Percentiles rank a stretch among this genome's conserved stretches.
phyloP scores from a whole-genome alignment of 2,797 vertebrate genomes.

The Gypaetus barbatus region DNA sequence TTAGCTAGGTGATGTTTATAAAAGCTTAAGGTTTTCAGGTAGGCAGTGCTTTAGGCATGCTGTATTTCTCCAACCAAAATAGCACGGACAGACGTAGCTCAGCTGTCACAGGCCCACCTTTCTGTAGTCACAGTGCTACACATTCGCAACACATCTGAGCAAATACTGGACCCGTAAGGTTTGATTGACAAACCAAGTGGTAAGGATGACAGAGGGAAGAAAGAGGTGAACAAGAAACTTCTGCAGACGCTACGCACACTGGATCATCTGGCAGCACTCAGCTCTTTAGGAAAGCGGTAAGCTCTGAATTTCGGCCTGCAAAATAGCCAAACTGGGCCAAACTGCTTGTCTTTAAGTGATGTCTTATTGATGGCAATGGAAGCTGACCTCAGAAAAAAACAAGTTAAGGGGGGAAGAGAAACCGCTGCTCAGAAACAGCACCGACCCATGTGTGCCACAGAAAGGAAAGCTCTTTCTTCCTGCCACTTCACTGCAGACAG shows the following conservation, averaged over 20 bases:
- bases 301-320: background rate
- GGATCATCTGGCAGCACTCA: background rate
- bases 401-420: background rate
- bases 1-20: no score
- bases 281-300: background rate
- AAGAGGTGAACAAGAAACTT: background rate
- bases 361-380: background rate
- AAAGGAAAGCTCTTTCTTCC: background rate
- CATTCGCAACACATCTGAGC: background rate
- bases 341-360: background rate
- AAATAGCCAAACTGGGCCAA: background rate
- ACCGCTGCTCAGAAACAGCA: background rate
- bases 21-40: background rate
- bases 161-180: accelerated
- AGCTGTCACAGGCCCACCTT: background rate
- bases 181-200: background rate
- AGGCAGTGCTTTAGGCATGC: background rate
- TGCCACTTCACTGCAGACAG: background rate
- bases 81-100: accelerated
- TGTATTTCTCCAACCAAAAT: background rate
- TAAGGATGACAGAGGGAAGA: background rate
- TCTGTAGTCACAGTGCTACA: background rate
- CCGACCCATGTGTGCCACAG: accelerated
- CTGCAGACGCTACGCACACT: accelerated
- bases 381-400: background rate